These are phyloP conservation scores for Drosophila barbarae DNA, from an alignment of 2,888 invertebrate species.

Conservation along the genomic window DNA sequence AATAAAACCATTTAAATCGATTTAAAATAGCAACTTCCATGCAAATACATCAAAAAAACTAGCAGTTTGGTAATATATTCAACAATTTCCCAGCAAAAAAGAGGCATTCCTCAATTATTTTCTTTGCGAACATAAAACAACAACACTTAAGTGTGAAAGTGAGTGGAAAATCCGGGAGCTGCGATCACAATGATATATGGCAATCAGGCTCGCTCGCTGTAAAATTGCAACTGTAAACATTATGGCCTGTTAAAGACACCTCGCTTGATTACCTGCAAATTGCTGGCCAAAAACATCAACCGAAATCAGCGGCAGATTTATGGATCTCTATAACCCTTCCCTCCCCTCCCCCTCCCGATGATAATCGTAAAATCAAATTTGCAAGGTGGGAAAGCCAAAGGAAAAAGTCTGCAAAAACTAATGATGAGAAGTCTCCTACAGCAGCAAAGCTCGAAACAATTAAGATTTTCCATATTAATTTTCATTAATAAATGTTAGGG, in stretches of 20 bases:
- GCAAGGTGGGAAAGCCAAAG: slow-evolving; percentile 3
- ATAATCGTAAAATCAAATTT: slow-evolving; percentile 20
- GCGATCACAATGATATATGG: slow-evolving; percentile 8
- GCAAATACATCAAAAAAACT: not conserved
- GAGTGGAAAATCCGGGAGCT: slow-evolving; percentile 3
- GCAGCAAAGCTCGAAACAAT: slow-evolving; percentile 24
- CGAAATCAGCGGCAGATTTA: slow-evolving; percentile 38
- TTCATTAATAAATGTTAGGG: slow-evolving; percentile 73
- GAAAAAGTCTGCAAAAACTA: slow-evolving; percentile 2
- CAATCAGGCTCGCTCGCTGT: slow-evolving; percentile 1
- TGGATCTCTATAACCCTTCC: slow-evolving; percentile 6
- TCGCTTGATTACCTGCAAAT: slow-evolving; percentile 35
- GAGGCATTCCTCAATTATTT: not conserved
- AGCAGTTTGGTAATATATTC: too few relatives aligned
- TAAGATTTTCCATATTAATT: slow-evolving; percentile 55
- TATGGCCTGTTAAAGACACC: slow-evolving; percentile 36
- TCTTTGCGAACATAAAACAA: not conserved
- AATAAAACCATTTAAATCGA: not conserved
- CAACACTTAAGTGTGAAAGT: slow-evolving; percentile 17
- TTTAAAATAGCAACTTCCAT: not conserved
- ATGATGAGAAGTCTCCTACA: slow-evolving; percentile 14
- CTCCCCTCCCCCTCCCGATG: too few relatives aligned
- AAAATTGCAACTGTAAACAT: slow-evolving; percentile 32
- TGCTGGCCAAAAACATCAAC: slow-evolving; percentile 33
- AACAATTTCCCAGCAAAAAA: not conserved